Base-by-base conservation (phyloP, 1,140 invertebrate genomes). In the Drosophila nebulosa region DNA sequence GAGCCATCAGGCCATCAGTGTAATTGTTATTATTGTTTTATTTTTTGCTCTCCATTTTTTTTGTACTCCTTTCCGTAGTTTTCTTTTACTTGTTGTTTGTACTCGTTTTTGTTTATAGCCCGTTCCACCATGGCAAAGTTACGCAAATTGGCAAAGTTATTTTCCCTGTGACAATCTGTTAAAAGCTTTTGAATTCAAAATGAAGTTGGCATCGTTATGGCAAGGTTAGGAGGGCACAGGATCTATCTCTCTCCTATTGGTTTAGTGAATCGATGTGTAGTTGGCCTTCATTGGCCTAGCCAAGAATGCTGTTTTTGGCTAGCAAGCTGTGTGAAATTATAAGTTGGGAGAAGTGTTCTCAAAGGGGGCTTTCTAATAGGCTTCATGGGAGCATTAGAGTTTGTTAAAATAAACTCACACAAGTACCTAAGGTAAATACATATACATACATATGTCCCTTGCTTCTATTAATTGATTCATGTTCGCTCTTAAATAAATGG, bases 1-100 rank as follows among this genome's bases (percentile, higher is more conserved):
- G 74, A 74, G 69, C 74, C 74, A 21, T 7, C 16, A 18, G 39
- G 78, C 83, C 81, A 85, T 85, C 81, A 85, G 78, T 78, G 83
- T 85, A 85, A 85, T 85, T 85, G 81, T 85, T 85, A 85, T 85
- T 86, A 83, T 85, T 70, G 62, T 72, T 65, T 69, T 22, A 22
- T 36, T 46, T 56, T 59, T 22, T 52, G 26, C 46, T 51, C 35
- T 39, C 18, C 35, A 46, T 69, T 10, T 32, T 4, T 24, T 4
- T 24, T 24, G 2, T 4, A 10, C 30, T 32, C 30, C 30, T 10
- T 32, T 32, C 10, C 10, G 10, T 32, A 32, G 30, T 32, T 32
- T 32, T 10, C 30, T 32, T 32, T 32, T 64, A 18, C 35, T 42
- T 35, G 36, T 30, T 26, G 32, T 56, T 46, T 67, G 55, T 74